These are phyloP conservation scores for Peromyscus nudipes DNA, from an alignment of 2,797 vertebrate species.

Conservation along the genomic window DNA sequence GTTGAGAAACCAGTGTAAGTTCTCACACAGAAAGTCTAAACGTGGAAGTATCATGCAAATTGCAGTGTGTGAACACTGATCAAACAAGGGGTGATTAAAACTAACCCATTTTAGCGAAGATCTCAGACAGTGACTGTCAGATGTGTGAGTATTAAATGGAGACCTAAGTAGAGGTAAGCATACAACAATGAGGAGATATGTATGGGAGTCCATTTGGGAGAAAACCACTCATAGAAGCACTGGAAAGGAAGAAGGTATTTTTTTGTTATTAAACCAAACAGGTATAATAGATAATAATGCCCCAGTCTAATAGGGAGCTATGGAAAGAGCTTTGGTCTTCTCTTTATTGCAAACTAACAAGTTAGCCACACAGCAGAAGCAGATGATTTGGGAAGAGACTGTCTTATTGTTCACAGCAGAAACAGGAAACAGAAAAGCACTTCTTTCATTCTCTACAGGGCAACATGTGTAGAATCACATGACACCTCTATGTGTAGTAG, in stretches of 20 bases:
- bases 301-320: not conserved
- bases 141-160: not conserved
- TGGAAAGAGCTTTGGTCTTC: not conserved
- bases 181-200: not conserved
- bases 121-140: not conserved
- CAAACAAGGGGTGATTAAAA: not conserved
- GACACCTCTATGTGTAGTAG: not conserved
- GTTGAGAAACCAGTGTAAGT: not conserved
- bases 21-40: not conserved
- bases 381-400: not conserved
- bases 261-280: not conserved
- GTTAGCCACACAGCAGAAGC: not conserved
- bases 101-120: not conserved
- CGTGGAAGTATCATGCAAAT: not conserved
- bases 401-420: not conserved
- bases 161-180: not conserved
- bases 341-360: not conserved
- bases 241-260: not conserved
- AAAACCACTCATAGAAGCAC: not conserved
- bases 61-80: not conserved
- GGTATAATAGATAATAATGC: not conserved
- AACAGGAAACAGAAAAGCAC: not conserved
- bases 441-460: not conserved
- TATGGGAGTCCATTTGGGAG: not conserved
- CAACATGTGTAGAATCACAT: not conserved